Base-by-base conservation (phyloP, 2,113 vertebrate species). In the Phodopus roborovskii region DNA sequence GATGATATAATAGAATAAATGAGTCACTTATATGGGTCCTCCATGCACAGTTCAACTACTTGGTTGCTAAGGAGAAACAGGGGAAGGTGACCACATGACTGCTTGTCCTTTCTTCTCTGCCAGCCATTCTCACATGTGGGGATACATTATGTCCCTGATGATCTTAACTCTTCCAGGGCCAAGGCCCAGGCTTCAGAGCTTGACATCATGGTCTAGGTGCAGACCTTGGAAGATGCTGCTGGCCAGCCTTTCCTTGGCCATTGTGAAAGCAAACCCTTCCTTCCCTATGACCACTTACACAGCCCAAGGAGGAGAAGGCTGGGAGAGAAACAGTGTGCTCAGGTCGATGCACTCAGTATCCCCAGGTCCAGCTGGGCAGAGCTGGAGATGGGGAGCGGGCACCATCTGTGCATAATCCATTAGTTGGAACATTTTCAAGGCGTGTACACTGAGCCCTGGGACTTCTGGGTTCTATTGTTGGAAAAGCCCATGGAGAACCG, bases 381-480 rank as follows among this genome's bases (percentile, higher is more conserved):
- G 77, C 88, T 16, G 1, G 24, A n/a, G 58, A 19, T 0, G 9
- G 74, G 36, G 0, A 62, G 5, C n/a, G 1, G 0, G 11, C 2
- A 50, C 36, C 48, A 88, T 10, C 13, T 1, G 17, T 26, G 11
- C 12, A 5, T 19, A 15, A 9, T 1, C 20, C 2, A 2, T 20
- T 48, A 50, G 45, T 45, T 50, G 28, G 24, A 30, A 45, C 45
- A 17, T 15, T 30, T 24, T 45, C 45, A 77, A 26, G 42, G 45
- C 26, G n/a, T 71, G 79, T 3, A 24, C 26, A 71, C 33, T 8
- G 33, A 36, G 68, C 5, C 33, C 68, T 71, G 68, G 33, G 30
- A 2, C 30, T 68, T 68, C 66, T 16, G 33, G 66, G 66, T 68
- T 71, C 68, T 39, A 20, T n/a, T n/a, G n/a, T n/a, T 73, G n/a